Base-by-base conservation (phyloP, 2,113 vertebrate genomes). In the Scopus umbretta region DNA sequence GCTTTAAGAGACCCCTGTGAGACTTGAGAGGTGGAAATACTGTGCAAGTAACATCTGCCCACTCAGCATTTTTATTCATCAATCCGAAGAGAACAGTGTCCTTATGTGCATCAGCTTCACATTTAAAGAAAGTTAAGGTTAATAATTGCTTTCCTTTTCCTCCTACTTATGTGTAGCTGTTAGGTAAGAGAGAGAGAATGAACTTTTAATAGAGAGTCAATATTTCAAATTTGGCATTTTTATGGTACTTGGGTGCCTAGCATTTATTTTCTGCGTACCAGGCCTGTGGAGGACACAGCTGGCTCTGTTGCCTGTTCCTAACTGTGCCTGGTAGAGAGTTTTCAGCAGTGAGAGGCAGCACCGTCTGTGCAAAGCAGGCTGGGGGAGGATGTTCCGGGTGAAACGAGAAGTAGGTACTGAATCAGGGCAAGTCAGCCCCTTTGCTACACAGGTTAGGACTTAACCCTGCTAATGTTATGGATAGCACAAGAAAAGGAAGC, bases 251-350 rank as follows among this genome's bases (percentile, higher is more conserved):
- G 27, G 13, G 8, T 27, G 40, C 26, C 43, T 43, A 68, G 7
- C 26, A 21, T 42, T 34, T 45, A 5, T 63, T 42, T 80, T 55
- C 63, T 27, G 36, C 29, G 26, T 27, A 3, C 18, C 42, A 18
- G 65, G 23, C 18, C 42, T 21, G 26, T 2, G 3, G 47, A 70
- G 40, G n/a, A 8, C 49, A 45, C 6, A 4, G 49, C 1, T 6
- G 11, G 17, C 61, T 43, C 43, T 16, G 10, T 2, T 1, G 3
- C 7, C 23, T 43, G 5, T 16, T 43, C 59, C 0, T 0, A 56
- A 11, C 22, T 3, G 2, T 0, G 40, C 42, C 42, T 3, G 30
- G 26, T 5, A 2, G 1, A 25, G 30, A 5, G 36, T 1, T n/a
- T 16, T 8, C 56, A 53, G 65, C 49, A 58, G 68, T 0, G 32